phyloP scores from a whole-genome alignment of 92 coral and sea anemone genomes.

The Chrysogorgia sp. region DNA sequence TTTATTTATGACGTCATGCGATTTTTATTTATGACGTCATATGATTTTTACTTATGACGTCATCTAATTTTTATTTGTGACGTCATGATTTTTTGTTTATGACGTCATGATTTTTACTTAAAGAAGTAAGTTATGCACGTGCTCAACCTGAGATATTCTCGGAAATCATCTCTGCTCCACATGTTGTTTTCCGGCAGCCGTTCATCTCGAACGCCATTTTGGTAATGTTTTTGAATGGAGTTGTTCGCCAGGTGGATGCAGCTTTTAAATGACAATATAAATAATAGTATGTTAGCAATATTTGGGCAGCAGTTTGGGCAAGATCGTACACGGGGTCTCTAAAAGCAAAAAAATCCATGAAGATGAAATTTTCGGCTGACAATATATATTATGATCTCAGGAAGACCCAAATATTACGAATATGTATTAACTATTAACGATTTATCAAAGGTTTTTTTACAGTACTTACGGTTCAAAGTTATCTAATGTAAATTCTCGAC shows the following conservation, averaged over 20 bases:
- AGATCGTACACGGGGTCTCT: not conserved
- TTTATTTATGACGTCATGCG: too few species aligned
- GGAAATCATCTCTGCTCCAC: slow-evolving; percentile 96
- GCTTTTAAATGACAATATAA: slow-evolving; percentile 38
- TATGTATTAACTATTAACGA: not conserved
- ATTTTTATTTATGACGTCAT: too few species aligned
- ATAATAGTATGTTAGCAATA: not conserved
- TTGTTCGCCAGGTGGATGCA: slow-evolving; percentile 96
- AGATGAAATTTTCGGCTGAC: too few species aligned
- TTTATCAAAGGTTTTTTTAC: not conserved
- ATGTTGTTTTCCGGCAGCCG: slow-evolving; percentile 92
- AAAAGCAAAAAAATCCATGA: too few species aligned
- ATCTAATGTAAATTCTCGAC: slow-evolving; percentile 91
- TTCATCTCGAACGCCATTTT: slow-evolving; percentile 86
- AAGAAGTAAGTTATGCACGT: too few species aligned
- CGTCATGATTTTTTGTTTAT: too few species aligned
- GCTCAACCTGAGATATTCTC: slow-evolving; percentile 76
- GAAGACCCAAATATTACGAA: too few species aligned
- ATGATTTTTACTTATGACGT: too few species aligned
- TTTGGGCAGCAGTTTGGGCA: too few species aligned
- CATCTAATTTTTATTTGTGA: too few species aligned
- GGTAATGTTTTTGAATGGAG: slow-evolving; percentile 90
- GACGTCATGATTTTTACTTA: too few species aligned
- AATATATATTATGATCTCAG: too few species aligned
- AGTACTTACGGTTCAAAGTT: slow-evolving; percentile 88